Conservation (phyloP, 1,140 invertebrate species). For the Cylas formicarius region DNA sequence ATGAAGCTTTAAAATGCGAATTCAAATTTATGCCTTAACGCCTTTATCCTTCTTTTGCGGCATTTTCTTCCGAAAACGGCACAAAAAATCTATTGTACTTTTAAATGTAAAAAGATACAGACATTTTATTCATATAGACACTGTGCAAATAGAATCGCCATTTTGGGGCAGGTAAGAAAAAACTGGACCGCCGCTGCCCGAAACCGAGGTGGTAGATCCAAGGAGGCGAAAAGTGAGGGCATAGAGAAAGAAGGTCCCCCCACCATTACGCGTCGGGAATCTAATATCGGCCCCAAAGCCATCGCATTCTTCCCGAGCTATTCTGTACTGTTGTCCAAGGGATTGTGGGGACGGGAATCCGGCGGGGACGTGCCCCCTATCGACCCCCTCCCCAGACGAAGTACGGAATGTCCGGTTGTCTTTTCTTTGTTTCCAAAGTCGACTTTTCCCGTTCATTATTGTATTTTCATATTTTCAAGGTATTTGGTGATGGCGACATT, state of each 20-base stretch:
- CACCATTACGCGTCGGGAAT: slow-evolving; percentile 28
- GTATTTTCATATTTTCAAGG: too few relatives aligned
- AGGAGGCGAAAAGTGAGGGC: slow-evolving; percentile 20
- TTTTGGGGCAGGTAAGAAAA: too few relatives aligned
- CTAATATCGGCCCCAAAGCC: slow-evolving; percentile 34
- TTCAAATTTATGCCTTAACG: too few relatives aligned
- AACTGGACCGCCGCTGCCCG: neutral
- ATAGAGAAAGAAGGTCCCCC: slow-evolving; percentile 11
- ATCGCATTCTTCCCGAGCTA: slow-evolving; percentile 34
- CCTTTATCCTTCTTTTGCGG: too few relatives aligned
- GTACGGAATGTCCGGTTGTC: slow-evolving; percentile 5
- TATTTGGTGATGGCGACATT: too few relatives aligned
- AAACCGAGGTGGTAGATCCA: slow-evolving; percentile 2
- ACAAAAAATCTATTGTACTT: too few relatives aligned
- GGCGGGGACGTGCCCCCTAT: slow-evolving; percentile 10
- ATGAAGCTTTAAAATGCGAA: too few relatives aligned
- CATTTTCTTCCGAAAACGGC: too few relatives aligned
- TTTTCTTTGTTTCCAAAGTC: slow-evolving; percentile 1
- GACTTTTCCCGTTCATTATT: too few relatives aligned
- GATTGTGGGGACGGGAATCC: slow-evolving; percentile 33
- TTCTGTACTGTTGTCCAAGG: slow-evolving; percentile 30
- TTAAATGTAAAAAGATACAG: too few relatives aligned
- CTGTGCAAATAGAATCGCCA: too few relatives aligned
- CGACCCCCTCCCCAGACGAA: slow-evolving; percentile 7
- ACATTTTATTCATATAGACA: too few relatives aligned